Evolutionary conservation across 2,797 vertebrate species (phyloP).

Genomic region (Trachurus trachurus): DNA sequence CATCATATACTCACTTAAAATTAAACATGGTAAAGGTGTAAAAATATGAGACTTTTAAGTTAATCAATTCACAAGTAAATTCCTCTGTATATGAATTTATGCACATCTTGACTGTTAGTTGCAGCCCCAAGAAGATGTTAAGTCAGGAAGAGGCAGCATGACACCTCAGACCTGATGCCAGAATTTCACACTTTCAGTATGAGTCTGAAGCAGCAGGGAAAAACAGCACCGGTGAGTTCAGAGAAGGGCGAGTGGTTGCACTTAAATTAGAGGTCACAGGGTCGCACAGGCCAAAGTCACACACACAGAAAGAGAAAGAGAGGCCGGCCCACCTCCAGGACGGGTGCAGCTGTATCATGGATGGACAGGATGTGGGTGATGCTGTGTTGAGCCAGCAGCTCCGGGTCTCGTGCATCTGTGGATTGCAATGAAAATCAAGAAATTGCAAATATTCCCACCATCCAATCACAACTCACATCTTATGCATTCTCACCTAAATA

Average conservation of each 20-base stretch:
- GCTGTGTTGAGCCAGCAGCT: constrained; percentile 86
- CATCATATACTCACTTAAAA: no score
- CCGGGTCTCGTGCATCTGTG: constrained; percentile 90
- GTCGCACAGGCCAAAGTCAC: neutral
- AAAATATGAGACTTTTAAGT: neutral
- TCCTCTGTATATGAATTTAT: neutral
- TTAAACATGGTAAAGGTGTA: no score
- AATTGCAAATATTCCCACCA: constrained; percentile 15
- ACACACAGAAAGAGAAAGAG: neutral
- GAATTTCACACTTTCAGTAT: constrained; percentile 52
- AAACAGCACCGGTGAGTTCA: neutral
- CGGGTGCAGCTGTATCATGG: constrained; percentile 92
- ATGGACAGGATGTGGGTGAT: constrained; percentile 93
- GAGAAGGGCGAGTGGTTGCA: neutral
- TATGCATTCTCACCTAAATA: constrained; percentile 61
- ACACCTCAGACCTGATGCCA: constrained; percentile 1
- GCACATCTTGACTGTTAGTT: neutral
- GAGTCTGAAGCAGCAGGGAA: constrained; percentile 28
- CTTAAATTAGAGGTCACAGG: constrained; percentile 6
- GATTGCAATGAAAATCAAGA: constrained; percentile 47
- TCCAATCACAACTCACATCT: constrained; percentile 44
- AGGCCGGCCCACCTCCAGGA: constrained; percentile 90
- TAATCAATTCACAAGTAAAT: neutral
- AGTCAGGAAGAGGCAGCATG: neutral
- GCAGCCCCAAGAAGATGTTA: neutral